phyloP scores from a whole-genome alignment of 2,888 invertebrate species.

The Parthenolecanium corni region DNA sequence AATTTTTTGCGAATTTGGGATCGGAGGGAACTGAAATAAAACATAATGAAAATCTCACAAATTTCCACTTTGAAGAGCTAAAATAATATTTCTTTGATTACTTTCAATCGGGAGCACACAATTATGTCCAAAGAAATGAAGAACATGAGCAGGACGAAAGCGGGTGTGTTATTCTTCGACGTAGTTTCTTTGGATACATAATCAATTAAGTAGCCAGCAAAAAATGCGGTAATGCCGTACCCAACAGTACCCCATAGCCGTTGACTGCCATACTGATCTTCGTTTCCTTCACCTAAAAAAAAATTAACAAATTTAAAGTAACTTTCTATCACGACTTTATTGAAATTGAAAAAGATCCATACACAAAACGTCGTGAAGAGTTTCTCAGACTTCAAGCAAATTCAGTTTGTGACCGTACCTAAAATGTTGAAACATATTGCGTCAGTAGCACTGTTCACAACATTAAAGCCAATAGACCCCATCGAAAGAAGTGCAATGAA shows the following conservation, averaged over 20 bases:
- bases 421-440: constrained; percentile 81
- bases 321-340: background rate
- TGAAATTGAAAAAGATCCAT: background rate
- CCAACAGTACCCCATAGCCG: constrained; percentile 74
- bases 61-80: background rate
- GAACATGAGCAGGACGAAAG: constrained; percentile 52
- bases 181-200: constrained; percentile 45
- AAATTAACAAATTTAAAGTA: too few relatives aligned
- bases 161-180: constrained; percentile 58
- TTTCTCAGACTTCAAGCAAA: too few relatives aligned
- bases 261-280: constrained; percentile 62
- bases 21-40: constrained; percentile 51
- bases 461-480: constrained; percentile 48
- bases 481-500: constrained; percentile 1
- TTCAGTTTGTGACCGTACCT: constrained; percentile 42
- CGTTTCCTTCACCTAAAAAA: constrained; percentile 51
- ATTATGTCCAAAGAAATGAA: constrained; percentile 55
- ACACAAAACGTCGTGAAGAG: too few relatives aligned
- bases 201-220: constrained; percentile 59
- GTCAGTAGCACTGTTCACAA: constrained; percentile 75
- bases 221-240: constrained; percentile 59
- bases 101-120: constrained; percentile 53
- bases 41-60: background rate
- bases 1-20: constrained; percentile 56
- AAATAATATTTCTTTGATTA: constrained; percentile 36